Base-by-base conservation (phyloP, 2,888 invertebrate genomes). In the Limnephilus auricula region DNA sequence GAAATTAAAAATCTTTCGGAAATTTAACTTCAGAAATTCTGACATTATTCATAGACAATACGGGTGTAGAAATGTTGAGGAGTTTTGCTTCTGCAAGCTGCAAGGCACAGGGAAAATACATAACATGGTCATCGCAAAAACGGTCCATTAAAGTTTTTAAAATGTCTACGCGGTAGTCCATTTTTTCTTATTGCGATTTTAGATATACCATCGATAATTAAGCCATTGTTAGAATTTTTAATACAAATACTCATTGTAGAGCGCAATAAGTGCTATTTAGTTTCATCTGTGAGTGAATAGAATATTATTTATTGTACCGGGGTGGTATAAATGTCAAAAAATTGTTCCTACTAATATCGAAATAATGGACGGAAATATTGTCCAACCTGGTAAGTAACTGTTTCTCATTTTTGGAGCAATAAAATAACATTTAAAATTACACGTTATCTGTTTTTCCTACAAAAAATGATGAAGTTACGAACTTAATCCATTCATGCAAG, bases 301-400 rank as follows among this genome's bases (percentile, higher is more conserved):
- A 65, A 65, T 82, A 82, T 82, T 89, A 89, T 85, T 34, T 84
- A 82, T 88, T 82, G 50, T 40, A 87, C 90, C 92, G 89, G 92
- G 90, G 88, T 90, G 90, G 89, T 82, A 78, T 92, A 92, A 92
- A 92, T 92, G 92, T 92, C 92, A 92, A 90, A 90, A 90, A 82
- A 6, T 92, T 79, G 40, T 79, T 30, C 65, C 65, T n/a, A 25
- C 65, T 65, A 65, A 65, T 65, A 65, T 65, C 65, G 65, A 65
- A 88, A 92, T 88, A 89, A 92, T 92, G 92, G 92, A 92, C 88
- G 88, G 78, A 79, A 90, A 85, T 90, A 30, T 85, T 32, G 34
- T 50, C 45, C 90, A 90, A 90, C 88, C 92, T 31, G 92, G 92
- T 92, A 80, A 82, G 37, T 91, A 34, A 86, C 45, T 89, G 30